Percentiles rank a stretch among this genome's conserved stretches.
These are phyloP conservation scores for Ianthella basta DNA, from an alignment of 37 sponge, comb jelly and placozoan species.

Conservation along the genomic window DNA sequence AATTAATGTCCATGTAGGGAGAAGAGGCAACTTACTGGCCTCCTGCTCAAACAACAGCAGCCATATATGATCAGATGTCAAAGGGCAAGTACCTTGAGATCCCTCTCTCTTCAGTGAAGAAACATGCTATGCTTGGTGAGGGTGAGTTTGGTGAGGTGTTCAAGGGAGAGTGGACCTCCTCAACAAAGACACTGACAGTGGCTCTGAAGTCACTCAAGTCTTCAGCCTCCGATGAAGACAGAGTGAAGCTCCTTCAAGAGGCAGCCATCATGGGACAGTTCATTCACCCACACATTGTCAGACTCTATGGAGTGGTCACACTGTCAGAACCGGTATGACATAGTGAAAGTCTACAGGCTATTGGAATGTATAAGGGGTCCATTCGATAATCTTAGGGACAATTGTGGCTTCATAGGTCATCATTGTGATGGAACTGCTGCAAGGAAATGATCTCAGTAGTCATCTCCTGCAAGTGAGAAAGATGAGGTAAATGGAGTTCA, in stretches of 20 bases:
- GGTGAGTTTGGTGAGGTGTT: conserved; percentile 23
- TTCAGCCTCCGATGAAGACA: conserved; percentile 19
- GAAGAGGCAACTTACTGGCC: neutral
- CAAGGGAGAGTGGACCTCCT: conserved; percentile 13
- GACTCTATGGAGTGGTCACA: conserved; percentile 25
- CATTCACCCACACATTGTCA: conserved; percentile 27
- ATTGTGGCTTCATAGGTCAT: neutral
- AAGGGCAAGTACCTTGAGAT: neutral
- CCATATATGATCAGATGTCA: conserved; percentile 14
- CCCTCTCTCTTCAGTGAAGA: neutral
- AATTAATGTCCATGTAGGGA: no score
- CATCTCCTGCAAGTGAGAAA: neutral
- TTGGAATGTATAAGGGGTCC: no score
- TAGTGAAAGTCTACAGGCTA: no score
- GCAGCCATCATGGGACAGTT: conserved; percentile 37
- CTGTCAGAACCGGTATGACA: no score
- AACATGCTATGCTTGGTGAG: neutral
- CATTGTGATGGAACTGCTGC: neutral
- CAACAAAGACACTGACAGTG: neutral
- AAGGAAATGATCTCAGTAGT: neutral
- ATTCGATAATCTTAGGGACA: no score
- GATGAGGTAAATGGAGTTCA: neutral
- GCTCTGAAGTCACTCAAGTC: conserved; percentile 25
- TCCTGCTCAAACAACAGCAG: neutral
- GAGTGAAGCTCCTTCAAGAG: conserved; percentile 20